Conservation (phyloP, 2,888 invertebrate genomes). For the Coecobrya sp. region DNA sequence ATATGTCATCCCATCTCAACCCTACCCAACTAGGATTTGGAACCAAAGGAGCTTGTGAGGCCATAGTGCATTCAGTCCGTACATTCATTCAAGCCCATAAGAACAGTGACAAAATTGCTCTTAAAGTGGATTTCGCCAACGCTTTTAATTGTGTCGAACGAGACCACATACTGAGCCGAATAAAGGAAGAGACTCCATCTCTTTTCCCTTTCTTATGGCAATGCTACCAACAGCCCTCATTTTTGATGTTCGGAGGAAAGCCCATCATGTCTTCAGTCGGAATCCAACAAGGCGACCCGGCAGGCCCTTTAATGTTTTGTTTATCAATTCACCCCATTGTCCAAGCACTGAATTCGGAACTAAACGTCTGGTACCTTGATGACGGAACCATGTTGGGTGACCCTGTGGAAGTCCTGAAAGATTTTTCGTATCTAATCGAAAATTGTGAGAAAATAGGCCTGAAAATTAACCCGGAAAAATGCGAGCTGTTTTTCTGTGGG, state of each 20-base stretch:
- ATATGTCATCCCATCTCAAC: not conserved
- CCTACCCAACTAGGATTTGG: conserved; percentile 21
- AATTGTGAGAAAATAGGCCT: not conserved
- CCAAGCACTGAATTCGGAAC: not conserved
- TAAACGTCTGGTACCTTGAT: not conserved
- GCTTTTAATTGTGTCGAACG: no score
- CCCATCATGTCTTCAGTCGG: no score
- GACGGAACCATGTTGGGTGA: not conserved
- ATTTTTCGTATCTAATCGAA: not conserved
- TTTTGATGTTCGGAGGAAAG: no score
- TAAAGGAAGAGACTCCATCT: no score
- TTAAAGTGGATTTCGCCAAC: conserved; percentile 15
- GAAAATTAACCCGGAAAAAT: not conserved
- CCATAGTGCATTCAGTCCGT: not conserved
- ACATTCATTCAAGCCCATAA: not conserved
- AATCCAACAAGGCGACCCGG: conserved; percentile 20
- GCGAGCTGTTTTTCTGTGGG: conserved; percentile 24
- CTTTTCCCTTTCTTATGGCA: no score
- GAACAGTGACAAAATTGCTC: not conserved
- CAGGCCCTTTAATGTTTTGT: not conserved
- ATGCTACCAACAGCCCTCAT: no score
- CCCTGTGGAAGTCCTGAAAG: not conserved
- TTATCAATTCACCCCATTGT: not conserved
- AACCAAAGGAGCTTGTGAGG: conserved; percentile 16
- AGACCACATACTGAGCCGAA: no score